Conservation (phyloP, 2,797 vertebrate species). For the Selene dorsalis region DNA sequence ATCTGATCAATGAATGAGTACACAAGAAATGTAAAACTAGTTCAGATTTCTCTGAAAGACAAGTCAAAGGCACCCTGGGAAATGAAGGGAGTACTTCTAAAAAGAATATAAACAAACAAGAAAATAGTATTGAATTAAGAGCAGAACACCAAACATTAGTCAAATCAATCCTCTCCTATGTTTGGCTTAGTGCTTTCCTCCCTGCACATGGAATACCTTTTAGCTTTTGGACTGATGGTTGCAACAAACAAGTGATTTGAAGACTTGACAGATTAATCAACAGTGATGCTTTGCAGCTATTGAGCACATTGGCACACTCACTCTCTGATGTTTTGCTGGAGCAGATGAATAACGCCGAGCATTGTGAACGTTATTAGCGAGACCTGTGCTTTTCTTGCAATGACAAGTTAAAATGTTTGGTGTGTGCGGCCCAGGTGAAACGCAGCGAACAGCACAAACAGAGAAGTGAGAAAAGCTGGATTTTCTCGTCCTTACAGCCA, state of each 20-base stretch:
- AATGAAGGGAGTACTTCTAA: neutral
- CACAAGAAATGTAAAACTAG: neutral
- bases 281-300: neutral
- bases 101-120: neutral
- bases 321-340: neutral
- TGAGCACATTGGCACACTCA: neutral
- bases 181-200: neutral
- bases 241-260: no score
- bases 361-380: neutral
- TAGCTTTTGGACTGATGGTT: no score
- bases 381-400: constrained; percentile 1
- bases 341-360: neutral
- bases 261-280: neutral
- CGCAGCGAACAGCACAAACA: neutral
- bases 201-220: no score
- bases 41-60: constrained; percentile 5
- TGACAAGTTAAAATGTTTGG: neutral
- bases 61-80: neutral
- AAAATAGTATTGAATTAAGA: neutral
- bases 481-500: neutral
- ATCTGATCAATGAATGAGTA: no score
- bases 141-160: neutral
- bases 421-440: neutral
- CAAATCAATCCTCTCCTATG: neutral
- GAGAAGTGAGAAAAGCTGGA: neutral